Evolutionary conservation across 2,797 vertebrate species (phyloP).

Genomic region (Acrossocheilus wenchowensis): DNA sequence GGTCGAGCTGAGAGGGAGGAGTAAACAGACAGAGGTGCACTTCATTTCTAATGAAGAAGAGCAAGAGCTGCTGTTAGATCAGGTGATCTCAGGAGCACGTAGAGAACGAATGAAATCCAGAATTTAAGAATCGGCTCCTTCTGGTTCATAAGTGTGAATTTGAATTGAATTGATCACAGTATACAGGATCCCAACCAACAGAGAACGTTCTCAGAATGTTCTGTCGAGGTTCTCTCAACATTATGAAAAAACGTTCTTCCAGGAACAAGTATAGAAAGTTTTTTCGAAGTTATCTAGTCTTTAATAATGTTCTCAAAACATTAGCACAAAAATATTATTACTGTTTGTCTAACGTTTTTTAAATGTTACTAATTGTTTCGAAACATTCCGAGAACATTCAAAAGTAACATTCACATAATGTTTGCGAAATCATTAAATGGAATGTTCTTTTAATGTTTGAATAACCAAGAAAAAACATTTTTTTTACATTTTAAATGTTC

Average conservation of each 20-base stretch:
- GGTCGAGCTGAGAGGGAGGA: constrained; percentile 5
- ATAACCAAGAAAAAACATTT: neutral
- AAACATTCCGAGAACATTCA: neutral
- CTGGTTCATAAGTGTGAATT: neutral
- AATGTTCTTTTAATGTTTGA: neutral
- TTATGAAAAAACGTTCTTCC: neutral
- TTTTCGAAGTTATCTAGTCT: neutral
- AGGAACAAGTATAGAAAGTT: neutral
- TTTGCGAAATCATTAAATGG: neutral
- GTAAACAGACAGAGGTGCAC: constrained; percentile 20
- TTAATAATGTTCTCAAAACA: neutral
- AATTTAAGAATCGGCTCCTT: neutral
- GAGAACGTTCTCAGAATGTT: neutral
- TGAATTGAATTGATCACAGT: neutral
- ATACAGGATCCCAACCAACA: neutral
- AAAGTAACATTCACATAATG: neutral
- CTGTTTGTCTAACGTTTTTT: neutral
- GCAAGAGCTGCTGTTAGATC: neutral
- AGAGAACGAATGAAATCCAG: no score
- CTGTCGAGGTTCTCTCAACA: neutral
- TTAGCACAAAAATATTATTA: neutral
- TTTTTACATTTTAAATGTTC: neutral
- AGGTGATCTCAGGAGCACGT: neutral
- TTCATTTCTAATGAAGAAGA: constrained; percentile 1
- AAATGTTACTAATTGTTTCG: neutral